Evolutionary conservation across 2,797 vertebrate species (phyloP).

Genomic region (Phrynocephalus guinanensis): DNA sequence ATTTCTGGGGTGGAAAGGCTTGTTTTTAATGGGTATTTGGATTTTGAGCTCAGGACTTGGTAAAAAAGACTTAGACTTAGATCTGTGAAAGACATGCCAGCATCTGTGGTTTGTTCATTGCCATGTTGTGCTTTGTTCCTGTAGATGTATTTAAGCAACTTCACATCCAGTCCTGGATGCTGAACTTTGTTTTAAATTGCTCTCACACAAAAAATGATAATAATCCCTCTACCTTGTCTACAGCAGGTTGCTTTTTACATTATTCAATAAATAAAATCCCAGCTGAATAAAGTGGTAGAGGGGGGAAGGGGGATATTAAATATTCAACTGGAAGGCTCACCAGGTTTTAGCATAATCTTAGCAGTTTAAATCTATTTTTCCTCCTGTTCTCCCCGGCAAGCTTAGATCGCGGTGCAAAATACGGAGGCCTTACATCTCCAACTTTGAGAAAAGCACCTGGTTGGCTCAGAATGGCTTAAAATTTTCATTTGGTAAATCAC

Average conservation of each 20-base stretch:
- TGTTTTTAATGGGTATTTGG: too few relatives aligned
- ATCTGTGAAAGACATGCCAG: too few relatives aligned
- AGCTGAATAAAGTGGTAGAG: conserved; percentile 43
- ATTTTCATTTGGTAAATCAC: conserved; percentile 65
- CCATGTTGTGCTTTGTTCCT: conserved; percentile 37
- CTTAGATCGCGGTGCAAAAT: conserved; percentile 63
- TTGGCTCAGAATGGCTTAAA: conserved; percentile 63
- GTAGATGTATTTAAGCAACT: conserved; percentile 53
- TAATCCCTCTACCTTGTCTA: conserved; percentile 65
- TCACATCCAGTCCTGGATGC: conserved; percentile 58
- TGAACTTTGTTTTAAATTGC: conserved; percentile 62
- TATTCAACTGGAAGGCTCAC: conserved; percentile 67
- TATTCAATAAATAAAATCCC: conserved; percentile 73
- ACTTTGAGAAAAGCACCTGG: conserved; percentile 59
- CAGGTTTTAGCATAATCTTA: conserved; percentile 72
- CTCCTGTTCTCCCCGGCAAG: conserved; percentile 51
- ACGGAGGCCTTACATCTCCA: conserved; percentile 63
- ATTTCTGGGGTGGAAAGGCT: too few relatives aligned
- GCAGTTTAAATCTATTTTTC: conserved; percentile 66
- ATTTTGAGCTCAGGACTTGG: too few relatives aligned
- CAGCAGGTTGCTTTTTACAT: conserved; percentile 72
- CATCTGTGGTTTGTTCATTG: too few relatives aligned
- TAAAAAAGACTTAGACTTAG: too few relatives aligned
- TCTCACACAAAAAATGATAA: conserved; percentile 30
- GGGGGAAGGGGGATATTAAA: conserved; percentile 49